Evolutionary conservation across 2,888 invertebrate genomes (phyloP).

Genomic region (Ophion slaviceki): DNA sequence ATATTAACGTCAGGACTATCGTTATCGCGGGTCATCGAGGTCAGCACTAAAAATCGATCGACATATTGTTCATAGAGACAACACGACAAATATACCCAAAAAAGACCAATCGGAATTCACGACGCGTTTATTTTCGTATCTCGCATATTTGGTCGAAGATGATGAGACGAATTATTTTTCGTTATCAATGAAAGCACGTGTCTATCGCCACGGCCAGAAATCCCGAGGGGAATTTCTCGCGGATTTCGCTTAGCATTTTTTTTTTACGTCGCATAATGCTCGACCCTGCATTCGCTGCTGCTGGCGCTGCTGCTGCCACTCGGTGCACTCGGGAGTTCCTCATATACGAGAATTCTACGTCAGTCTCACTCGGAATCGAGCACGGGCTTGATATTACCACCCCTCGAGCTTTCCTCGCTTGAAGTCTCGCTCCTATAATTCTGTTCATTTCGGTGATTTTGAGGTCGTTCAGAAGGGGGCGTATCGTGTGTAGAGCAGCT

Average conservation of each 20-base stretch:
- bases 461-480: neutral
- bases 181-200: neutral
- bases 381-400: slow-evolving; percentile 31
- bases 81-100: neutral
- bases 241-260: neutral
- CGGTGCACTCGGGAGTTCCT: slow-evolving; percentile 14
- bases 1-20: neutral
- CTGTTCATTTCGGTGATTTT: neutral
- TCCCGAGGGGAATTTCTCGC: neutral
- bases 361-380: slow-evolving; percentile 29
- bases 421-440: neutral
- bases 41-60: neutral
- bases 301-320: slow-evolving; percentile 24
- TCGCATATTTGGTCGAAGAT: neutral
- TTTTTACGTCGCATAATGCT: neutral
- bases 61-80: neutral
- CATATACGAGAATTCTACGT: neutral
- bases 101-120: neutral
- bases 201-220: neutral
- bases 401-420: neutral
- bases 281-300: neutral
- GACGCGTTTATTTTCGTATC: neutral
- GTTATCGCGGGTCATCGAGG: neutral
- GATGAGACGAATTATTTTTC: neutral
- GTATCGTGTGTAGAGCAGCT: neutral